phyloP scores from a whole-genome alignment of 1,140 invertebrate genomes.

The Calephelis nemesis region DNA sequence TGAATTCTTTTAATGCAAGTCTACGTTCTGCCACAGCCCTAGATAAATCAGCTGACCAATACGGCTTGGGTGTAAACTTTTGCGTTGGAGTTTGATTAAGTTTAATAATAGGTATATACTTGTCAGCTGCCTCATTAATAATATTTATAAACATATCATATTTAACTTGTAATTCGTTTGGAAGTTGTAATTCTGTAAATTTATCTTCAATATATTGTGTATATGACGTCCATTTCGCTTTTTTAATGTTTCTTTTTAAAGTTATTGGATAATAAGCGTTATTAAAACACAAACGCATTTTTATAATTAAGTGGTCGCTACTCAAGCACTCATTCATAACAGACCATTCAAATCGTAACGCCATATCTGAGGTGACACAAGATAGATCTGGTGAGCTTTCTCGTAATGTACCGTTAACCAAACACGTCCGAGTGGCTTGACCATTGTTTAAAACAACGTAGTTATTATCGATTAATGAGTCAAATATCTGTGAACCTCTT shows the following conservation, averaged over 20 bases:
- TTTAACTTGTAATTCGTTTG: background rate
- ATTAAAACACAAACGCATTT: background rate
- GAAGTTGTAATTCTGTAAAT: background rate
- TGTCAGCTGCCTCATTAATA: constrained; percentile 8
- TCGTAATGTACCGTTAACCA: constrained; percentile 25
- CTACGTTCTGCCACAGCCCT: constrained; percentile 25
- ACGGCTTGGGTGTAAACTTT: constrained; percentile 19
- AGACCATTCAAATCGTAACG: constrained; percentile 29
- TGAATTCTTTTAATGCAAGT: constrained; percentile 17
- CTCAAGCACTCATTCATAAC: constrained; percentile 33
- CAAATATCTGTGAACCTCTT: constrained; percentile 4
- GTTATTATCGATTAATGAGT: background rate
- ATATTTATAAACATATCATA: constrained; percentile 11
- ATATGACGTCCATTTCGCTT: constrained; percentile 32
- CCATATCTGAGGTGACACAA: constrained; percentile 27
- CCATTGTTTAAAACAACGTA: constrained; percentile 5
- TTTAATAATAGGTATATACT: constrained; percentile 8
- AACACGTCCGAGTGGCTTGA: background rate
- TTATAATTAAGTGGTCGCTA: constrained; percentile 39
- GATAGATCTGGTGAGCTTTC: constrained; percentile 32
- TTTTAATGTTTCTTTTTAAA: constrained; percentile 32
- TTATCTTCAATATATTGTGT: constrained; percentile 6
- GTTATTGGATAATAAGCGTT: constrained; percentile 5
- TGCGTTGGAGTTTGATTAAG: background rate
- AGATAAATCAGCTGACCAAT: constrained; percentile 23